A percentile compares a stretch with the other conserved stretches of the same genome.
Evolutionary conservation across 2,113 vertebrate species (phyloP).

Genomic region (Oncorhynchus keta): DNA sequence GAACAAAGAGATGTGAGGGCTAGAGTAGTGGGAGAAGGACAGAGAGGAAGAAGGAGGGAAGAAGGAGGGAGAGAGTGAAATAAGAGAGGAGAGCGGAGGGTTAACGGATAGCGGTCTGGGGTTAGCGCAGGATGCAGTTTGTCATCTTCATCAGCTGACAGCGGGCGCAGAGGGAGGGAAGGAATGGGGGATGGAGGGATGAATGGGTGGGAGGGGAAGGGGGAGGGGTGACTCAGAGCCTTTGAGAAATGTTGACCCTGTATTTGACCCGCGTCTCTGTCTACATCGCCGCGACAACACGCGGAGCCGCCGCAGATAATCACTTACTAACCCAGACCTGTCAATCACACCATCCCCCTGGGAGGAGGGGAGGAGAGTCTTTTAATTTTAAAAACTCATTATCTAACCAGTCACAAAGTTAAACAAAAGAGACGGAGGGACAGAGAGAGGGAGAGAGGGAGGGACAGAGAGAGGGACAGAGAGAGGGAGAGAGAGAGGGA

Average conservation of each 20-base stretch:
- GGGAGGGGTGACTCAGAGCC: slow-evolving; percentile 44
- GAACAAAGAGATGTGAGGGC: neutral
- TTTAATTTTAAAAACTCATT: too few relatives aligned
- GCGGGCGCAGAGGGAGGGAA: slow-evolving; percentile 7
- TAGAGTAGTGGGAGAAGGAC: neutral
- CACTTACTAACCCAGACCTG: slow-evolving; percentile 77
- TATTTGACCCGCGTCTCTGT: slow-evolving; percentile 72
- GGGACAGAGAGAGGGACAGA: neutral
- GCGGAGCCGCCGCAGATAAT: slow-evolving; percentile 72
- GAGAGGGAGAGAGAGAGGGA: too few relatives aligned
- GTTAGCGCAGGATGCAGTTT: slow-evolving; percentile 58
- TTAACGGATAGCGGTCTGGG: slow-evolving; percentile 9
- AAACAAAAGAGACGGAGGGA: neutral
- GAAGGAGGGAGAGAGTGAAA: neutral
- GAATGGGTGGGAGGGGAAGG: slow-evolving; percentile 11
- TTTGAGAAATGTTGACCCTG: slow-evolving; percentile 73
- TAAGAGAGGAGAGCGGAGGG: slow-evolving; percentile 2
- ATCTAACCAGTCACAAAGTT: too few relatives aligned
- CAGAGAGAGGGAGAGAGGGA: neutral
- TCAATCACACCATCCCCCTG: slow-evolving; percentile 59
- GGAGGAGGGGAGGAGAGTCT: slow-evolving; percentile 1
- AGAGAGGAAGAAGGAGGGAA: neutral
- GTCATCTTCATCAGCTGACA: slow-evolving; percentile 68
- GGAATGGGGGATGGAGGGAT: slow-evolving; percentile 30
- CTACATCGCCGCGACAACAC: slow-evolving; percentile 69